Conservation (phyloP, 2,113 vertebrate species). For the Cyphomyrus plagiostoma region DNA sequence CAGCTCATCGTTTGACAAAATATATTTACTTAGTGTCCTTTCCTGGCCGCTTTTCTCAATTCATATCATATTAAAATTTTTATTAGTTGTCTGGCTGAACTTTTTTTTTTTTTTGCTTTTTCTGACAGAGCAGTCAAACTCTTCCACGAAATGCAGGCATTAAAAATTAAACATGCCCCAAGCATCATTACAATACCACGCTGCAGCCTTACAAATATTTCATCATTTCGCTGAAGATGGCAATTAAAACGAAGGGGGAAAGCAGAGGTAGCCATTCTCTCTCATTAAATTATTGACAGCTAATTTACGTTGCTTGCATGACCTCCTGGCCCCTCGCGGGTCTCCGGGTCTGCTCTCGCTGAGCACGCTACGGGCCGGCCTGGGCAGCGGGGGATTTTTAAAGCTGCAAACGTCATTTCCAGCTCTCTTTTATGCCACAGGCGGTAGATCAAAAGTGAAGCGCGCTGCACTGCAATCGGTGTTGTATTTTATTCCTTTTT, state of each 20-base stretch:
- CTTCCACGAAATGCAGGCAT: constrained; percentile 36
- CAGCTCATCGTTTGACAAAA: background rate
- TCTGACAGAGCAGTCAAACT: constrained; percentile 36
- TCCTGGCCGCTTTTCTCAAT: background rate
- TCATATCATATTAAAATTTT: constrained; percentile 35
- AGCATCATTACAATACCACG: constrained; percentile 41
- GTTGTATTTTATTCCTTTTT: constrained; percentile 21
- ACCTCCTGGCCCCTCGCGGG: constrained; percentile 21
- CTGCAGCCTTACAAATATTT: constrained; percentile 40
- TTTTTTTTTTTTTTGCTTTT: constrained; percentile 20
- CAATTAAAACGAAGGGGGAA: constrained; percentile 22
- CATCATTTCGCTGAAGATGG: constrained; percentile 30
- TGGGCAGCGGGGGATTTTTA: constrained; percentile 10
- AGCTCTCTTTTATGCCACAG: constrained; percentile 27
- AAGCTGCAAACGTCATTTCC: constrained; percentile 31
- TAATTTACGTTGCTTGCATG: constrained; percentile 32
- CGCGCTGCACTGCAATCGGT: constrained; percentile 7
- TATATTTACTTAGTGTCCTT: constrained; percentile 7
- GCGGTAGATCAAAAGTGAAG: constrained; percentile 29
- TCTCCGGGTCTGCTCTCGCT: background rate
- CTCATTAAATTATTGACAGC: constrained; percentile 33
- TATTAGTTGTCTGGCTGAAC: constrained; percentile 34
- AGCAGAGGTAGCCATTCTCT: constrained; percentile 15
- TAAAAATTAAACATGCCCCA: constrained; percentile 39
- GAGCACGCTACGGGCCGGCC: background rate